Percentiles rank a stretch among this genome's conserved stretches.
These are phyloP conservation scores for Drosophila kanapiae DNA, from an alignment of 1,140 invertebrate species.

Conservation along the genomic window DNA sequence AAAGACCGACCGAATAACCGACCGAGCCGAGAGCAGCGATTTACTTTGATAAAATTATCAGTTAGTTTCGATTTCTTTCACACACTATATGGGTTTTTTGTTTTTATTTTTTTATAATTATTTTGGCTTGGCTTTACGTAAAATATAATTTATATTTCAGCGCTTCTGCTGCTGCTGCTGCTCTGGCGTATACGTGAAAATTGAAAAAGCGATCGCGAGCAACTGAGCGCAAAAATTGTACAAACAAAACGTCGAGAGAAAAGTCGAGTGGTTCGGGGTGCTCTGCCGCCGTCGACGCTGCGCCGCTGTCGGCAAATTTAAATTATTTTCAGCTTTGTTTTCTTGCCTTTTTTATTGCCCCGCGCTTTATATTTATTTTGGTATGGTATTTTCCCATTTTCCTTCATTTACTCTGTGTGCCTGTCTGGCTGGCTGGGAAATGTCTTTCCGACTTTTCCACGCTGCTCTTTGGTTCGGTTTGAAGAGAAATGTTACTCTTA, in stretches of 20 bases:
- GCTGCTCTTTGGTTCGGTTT: background rate
- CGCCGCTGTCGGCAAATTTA: conserved; percentile 70
- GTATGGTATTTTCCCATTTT: conserved; percentile 62
- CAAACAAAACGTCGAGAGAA: conserved; percentile 65
- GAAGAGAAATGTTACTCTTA: conserved; percentile 16
- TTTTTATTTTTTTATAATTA: conserved; percentile 27
- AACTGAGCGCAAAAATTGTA: conserved; percentile 82
- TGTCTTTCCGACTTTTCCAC: conserved; percentile 23
- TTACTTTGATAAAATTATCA: conserved; percentile 51
- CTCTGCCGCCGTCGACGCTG: conserved; percentile 28
- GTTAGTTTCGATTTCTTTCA: conserved; percentile 51
- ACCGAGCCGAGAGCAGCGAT: conserved; percentile 26
- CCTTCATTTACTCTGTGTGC: conserved; percentile 29
- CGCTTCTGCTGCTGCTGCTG: conserved; percentile 19
- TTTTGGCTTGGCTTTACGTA: conserved; percentile 13
- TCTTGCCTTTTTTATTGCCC: conserved; percentile 69
- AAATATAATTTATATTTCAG: conserved; percentile 27
- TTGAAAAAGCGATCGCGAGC: conserved; percentile 83
- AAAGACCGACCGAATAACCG: background rate
- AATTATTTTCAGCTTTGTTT: conserved; percentile 81
- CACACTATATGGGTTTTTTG: conserved; percentile 19
- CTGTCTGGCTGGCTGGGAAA: conserved; percentile 39
- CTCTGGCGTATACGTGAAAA: conserved; percentile 72
- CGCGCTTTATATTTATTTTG: conserved; percentile 69
- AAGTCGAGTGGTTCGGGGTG: conserved; percentile 24